These are phyloP conservation scores for Enteromius argenteus DNA, from an alignment of 2,797 vertebrate species.

Conservation along the genomic window DNA sequence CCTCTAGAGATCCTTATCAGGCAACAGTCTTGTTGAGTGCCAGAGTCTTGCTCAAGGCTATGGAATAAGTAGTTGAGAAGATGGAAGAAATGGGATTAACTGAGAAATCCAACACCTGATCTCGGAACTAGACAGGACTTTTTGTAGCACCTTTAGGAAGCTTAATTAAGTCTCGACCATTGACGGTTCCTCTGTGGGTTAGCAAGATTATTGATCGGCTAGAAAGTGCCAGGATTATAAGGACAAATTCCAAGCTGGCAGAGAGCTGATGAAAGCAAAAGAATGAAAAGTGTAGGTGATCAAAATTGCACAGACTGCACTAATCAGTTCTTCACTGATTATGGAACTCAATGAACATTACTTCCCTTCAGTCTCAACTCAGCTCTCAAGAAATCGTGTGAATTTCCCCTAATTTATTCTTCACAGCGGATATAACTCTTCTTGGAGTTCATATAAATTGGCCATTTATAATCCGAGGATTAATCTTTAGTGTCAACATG, in stretches of 20 bases:
- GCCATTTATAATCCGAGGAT: not conserved
- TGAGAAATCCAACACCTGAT: not conserved
- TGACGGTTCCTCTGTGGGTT: constrained; percentile 5
- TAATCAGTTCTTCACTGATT: not conserved
- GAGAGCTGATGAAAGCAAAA: not conserved
- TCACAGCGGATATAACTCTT: not conserved
- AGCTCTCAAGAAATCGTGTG: not conserved
- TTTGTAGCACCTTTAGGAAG: not conserved
- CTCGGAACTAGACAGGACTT: not conserved
- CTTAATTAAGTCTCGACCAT: not conserved
- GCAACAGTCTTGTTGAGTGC: not conserved
- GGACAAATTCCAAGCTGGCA: not conserved
- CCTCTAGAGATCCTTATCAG: not conserved
- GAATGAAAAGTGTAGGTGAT: not conserved
- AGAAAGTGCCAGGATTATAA: not conserved
- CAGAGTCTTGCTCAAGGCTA: constrained; percentile 9
- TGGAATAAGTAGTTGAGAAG: not conserved
- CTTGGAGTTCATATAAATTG: not conserved
- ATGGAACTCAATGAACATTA: not conserved
- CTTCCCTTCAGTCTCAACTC: not conserved
- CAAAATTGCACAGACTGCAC: not conserved
- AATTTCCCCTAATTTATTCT: not conserved
- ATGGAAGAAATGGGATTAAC: not conserved
- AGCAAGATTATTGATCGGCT: not conserved
- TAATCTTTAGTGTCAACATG: not conserved